Evolutionary conservation across 2,113 vertebrate genomes (phyloP), one percentile per base, ranked within the genome.

Genomic region (Seriola rivoliana): DNA sequence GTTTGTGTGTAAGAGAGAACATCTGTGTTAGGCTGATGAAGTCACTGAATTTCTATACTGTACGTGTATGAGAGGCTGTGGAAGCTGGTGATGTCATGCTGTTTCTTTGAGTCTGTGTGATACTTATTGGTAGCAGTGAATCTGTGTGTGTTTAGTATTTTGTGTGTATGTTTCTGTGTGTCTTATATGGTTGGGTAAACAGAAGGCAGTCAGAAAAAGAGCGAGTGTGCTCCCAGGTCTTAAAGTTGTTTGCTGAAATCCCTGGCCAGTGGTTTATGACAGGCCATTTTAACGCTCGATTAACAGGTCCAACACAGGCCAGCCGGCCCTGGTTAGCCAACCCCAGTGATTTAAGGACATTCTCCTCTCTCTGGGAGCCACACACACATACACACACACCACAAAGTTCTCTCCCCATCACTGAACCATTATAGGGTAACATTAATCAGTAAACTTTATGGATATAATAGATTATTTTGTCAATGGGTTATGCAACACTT

Each of bases 281-380:
- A 69, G 85, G 54, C 85, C 66, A 71, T 91, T 90, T 94, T 93
- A 94, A 94, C 90, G 92, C 92, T 93, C 78, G 87, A 93, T 94
- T 93, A 93, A 91, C 92, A 88, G 88, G 85, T 85, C 84, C 77
- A 89, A 82, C 88, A 88, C 65, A 85, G 86, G 80, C 92, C 89
- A 90, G 91, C 74, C 81, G 83, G 87, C 82, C 85, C 89, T 85
- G 82, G 84, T 88, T 87, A 83, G 80, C 86, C 65, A 64, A 21
- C 77, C 36, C 25, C 58, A 25, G 78, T 90, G 90, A 94, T 92
- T 91, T 92, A 88, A 90, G 54, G 80, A 95, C 92, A 93, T 94
- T 94, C 89, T 91, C 87, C 71, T 82, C 85, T 93, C 92, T 90
- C 86, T 89, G 88, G 88, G 88, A 85, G 77, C 78, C 64, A 81